Evolutionary conservation across 1,140 invertebrate genomes (phyloP), one percentile per base, ranked within the genome.

Genomic region (Lasaia peninsularis): DNA sequence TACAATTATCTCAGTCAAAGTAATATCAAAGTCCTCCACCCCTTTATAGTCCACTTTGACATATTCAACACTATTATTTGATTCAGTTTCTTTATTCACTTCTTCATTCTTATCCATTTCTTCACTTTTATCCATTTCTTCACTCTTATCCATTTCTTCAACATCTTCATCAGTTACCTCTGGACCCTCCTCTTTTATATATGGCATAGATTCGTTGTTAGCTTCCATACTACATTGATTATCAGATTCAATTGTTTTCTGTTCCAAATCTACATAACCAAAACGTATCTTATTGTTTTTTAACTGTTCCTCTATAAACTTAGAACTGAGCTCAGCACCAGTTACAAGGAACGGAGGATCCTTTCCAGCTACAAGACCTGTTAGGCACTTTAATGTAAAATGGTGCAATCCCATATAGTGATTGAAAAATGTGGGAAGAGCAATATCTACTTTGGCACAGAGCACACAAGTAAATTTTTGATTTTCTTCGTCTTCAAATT

Each of bases 381-480:
- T 65, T 1, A 90, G 65, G 50, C 86, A 89, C 69, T 88, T 89
- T 0, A 89, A 34, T 1, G 86, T 88, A 31, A 88, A 85, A 64
- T 86, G 85, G 60, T 90, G 88, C 34, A 71, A 86, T 2, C 84
- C 83, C 72, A 89, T 82, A 40, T 75, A 89, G 58, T 90, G 88
- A 50, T 71, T 77, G 54, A 88, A 81, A 59, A 89, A 88, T 24
- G 71, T 75, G 21, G 63, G 64, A 10, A 60, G 37, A 12, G 67
- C 48, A 51, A 80, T 75, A 56, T 79, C 76, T 10, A 69, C 31
- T 60, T 87, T 88, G 1, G 68, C 70, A 59, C 88, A 90, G 1
- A 90, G 62, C 21, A 78, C 53, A 55, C 88, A 90, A 0, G 71
- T 20, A 57, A 88, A 89, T 34, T 75, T 84, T 24, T 66, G 56